Base-by-base conservation (phyloP, 2,888 invertebrate species). In the Spilosoma lubricipeda region DNA sequence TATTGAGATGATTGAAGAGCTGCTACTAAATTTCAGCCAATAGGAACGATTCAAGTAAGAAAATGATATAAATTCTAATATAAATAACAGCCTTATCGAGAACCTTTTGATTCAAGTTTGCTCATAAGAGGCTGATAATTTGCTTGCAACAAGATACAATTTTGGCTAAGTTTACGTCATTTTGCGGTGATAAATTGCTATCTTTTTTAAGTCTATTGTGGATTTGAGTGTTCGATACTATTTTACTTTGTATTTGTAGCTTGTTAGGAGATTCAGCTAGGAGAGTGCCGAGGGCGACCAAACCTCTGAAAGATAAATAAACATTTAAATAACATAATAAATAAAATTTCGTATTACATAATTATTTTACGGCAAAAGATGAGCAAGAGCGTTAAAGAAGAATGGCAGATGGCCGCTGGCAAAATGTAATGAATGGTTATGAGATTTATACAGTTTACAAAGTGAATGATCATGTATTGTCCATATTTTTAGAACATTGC, bases 281-380 rank as follows among this genome's bases (percentile, higher is more conserved):
- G 27, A 98, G 89, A 0, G 98, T 98, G 68, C 98, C 98, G 48
- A 98, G 92, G 0, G 97, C 97, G 30, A 98, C 98, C 30, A 98
- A 96, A 39, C 96, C 94, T 88, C 98, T 96, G 93, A 85, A 88
- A 76, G 56, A 64, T 74, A n/a, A 63, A 72, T 18, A 23, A 52
- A 52, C 2, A 36, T 36, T 36, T 36, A 36, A 36, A 36, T 36
- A 36, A n/a, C n/a, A n/a, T n/a, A n/a, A n/a, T n/a, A n/a, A n/a
- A n/a, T n/a, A n/a, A n/a, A n/a, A n/a, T n/a, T n/a, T n/a, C n/a
- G n/a, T n/a, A n/a, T 36, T 36, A 36, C 36, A 36, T 36, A 36
- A 36, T 36, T 36, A 36, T 36, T 36, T 36, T 7, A 33, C 3
- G 33, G 33, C 33, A 33, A 36, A 36, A 36, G 36, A 36, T 2